Percentiles rank a stretch among this genome's conserved stretches.
These are phyloP conservation scores for Acanthornis magna DNA, from an alignment of 2,797 vertebrate species.

Conservation along the genomic window DNA sequence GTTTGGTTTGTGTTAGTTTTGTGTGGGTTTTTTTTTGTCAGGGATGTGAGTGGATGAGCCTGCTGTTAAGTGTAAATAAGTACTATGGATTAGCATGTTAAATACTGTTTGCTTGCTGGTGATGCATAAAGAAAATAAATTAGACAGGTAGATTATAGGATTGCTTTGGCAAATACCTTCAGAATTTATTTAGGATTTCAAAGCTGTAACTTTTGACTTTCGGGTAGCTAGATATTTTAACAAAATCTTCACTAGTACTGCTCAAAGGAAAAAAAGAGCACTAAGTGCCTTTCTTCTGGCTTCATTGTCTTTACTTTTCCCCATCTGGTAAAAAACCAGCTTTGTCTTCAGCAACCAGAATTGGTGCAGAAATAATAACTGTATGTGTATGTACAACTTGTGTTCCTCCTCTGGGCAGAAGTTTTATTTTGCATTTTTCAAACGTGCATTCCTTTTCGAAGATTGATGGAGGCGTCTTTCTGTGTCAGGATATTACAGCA, in stretches of 20 bases:
- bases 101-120: neutral
- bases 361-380: neutral
- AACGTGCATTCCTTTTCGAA: neutral
- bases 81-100: neutral
- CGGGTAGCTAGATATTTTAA: neutral
- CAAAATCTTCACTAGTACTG: neutral
- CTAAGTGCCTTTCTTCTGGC: neutral
- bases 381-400: neutral
- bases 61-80: constrained; percentile 14
- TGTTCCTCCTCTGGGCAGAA: neutral
- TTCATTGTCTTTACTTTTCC: neutral
- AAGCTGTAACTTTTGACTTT: neutral
- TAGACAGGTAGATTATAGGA: neutral
- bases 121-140: neutral
- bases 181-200: neutral
- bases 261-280: neutral
- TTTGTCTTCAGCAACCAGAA: neutral
- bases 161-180: neutral
- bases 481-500: neutral
- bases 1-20: neutral
- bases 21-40: neutral
- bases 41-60: neutral
- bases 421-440: neutral
- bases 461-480: neutral
- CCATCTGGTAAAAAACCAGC: neutral